A percentile compares a stretch with the other conserved stretches of the same genome.
Conservation (phyloP, 1,140 invertebrate genomes). For the Prorops nasuta region DNA sequence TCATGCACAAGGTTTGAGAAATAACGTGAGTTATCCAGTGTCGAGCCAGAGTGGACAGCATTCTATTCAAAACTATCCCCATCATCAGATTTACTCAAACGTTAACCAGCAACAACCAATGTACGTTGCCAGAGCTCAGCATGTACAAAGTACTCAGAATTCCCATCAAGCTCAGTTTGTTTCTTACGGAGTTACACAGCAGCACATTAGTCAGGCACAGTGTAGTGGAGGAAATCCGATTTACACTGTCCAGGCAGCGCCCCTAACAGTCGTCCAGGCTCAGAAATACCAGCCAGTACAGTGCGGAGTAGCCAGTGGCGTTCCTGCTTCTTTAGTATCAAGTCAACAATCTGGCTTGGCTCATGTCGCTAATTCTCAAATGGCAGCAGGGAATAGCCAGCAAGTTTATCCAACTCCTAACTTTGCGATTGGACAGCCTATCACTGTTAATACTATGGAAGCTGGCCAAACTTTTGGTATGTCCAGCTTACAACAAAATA, state of each 20-base stretch:
- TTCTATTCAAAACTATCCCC: conserved; percentile 41
- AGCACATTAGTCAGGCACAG: conserved; percentile 19
- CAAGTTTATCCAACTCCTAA: neutral
- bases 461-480: neutral
- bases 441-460: neutral
- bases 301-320: neutral
- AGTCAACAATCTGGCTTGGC: neutral
- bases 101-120: conserved; percentile 27
- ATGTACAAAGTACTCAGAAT: conserved; percentile 27
- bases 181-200: conserved; percentile 19
- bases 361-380: too few relatives aligned
- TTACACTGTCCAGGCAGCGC: conserved; percentile 41
- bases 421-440: neutral
- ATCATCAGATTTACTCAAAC: conserved; percentile 48
- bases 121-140: conserved; percentile 28
- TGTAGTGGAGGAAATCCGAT: conserved; percentile 28
- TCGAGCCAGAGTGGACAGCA: too few relatives aligned
- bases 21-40: too few relatives aligned
- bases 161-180: conserved; percentile 18
- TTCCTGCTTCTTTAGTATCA: neutral
- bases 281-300: conserved; percentile 27
- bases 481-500: conserved; percentile 5
- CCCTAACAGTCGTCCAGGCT: conserved; percentile 38
- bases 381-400: neutral
- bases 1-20: conserved; percentile 31